A percentile compares a stretch with the other conserved stretches of the same genome.
phyloP scores from a whole-genome alignment of 1,140 invertebrate genomes.

The Drosophila orosa region DNA sequence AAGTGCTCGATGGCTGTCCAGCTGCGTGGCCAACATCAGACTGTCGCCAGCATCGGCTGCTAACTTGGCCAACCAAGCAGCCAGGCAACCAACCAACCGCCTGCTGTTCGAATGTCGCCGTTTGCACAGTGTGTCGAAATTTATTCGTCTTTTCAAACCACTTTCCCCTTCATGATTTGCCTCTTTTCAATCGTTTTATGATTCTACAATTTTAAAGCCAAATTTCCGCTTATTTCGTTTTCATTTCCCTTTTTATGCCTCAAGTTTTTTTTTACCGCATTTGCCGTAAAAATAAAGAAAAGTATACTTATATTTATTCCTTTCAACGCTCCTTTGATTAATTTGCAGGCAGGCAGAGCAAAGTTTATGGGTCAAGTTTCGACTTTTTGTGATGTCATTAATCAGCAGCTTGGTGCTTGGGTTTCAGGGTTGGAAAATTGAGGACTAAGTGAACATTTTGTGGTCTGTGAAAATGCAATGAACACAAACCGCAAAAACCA shows the following conservation, averaged over 20 bases:
- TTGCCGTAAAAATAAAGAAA: slow-evolving; percentile 35
- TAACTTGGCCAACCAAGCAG: slow-evolving; percentile 44
- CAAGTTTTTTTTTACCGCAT: slow-evolving; percentile 48
- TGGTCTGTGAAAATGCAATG: slow-evolving; percentile 32
- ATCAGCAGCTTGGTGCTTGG: slow-evolving; percentile 27
- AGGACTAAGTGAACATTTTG: slow-evolving; percentile 6
- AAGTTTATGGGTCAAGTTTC: slow-evolving; percentile 66
- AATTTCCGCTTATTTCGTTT: slow-evolving; percentile 32
- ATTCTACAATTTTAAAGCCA: slow-evolving; percentile 32
- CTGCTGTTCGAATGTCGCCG: slow-evolving; percentile 53
- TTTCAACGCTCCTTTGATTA: slow-evolving; percentile 55
- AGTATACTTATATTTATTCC: slow-evolving; percentile 32
- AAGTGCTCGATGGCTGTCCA: slow-evolving; percentile 62
- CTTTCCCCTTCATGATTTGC: slow-evolving; percentile 1
- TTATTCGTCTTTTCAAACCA: slow-evolving; percentile 1
- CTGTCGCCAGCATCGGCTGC: slow-evolving; percentile 68
- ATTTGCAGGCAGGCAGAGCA: slow-evolving; percentile 36
- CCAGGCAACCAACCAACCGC: slow-evolving; percentile 9
- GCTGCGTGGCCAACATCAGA: slow-evolving; percentile 75
- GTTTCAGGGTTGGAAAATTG: slow-evolving; percentile 7
- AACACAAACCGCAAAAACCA: slow-evolving; percentile 12
- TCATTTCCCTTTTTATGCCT: slow-evolving; percentile 34
- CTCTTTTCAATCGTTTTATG: slow-evolving; percentile 48
- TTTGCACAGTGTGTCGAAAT: slow-evolving; percentile 66
- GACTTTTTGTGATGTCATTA: slow-evolving; percentile 50